Evolutionary conservation across 2,797 vertebrate genomes (phyloP).

Genomic region (Prunella strophiata): DNA sequence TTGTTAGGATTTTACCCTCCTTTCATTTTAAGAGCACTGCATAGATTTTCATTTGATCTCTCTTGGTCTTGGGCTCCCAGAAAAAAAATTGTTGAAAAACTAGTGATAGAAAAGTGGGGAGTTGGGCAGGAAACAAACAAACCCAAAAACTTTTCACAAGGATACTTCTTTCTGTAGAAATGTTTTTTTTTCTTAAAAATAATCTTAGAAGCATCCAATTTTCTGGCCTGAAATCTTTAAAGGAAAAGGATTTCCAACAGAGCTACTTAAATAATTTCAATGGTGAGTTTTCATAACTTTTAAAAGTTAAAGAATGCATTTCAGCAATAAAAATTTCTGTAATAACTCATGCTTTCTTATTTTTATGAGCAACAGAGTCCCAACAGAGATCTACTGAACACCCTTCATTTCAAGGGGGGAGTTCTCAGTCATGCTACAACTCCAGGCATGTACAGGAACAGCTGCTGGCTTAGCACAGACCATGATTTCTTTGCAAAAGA

Average conservation of each 20-base stretch:
- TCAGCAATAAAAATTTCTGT: neutral
- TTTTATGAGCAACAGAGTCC: neutral
- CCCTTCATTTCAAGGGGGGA: neutral
- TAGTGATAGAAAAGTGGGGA: neutral
- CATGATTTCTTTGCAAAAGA: neutral
- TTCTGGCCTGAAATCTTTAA: neutral
- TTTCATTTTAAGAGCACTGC: neutral
- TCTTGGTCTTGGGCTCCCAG: neutral
- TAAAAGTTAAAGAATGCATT: neutral
- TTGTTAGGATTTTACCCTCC: neutral
- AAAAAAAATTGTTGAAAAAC: neutral
- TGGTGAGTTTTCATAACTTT: neutral
- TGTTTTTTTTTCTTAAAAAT: neutral
- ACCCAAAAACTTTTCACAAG: neutral
- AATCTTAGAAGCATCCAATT: neutral
- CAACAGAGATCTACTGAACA: neutral
- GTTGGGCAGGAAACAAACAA: neutral
- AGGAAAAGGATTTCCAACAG: neutral
- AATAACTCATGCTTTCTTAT: neutral
- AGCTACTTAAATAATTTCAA: neutral
- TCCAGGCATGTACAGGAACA: neutral
- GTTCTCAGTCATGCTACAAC: neutral
- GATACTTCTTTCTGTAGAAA: neutral
- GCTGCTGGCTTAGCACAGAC: neutral
- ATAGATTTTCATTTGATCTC: constrained; percentile 24